Evolutionary conservation across 1,140 invertebrate genomes (phyloP), one percentile per base, ranked within the genome.

Genomic region (Drosophila rhopaloa): DNA sequence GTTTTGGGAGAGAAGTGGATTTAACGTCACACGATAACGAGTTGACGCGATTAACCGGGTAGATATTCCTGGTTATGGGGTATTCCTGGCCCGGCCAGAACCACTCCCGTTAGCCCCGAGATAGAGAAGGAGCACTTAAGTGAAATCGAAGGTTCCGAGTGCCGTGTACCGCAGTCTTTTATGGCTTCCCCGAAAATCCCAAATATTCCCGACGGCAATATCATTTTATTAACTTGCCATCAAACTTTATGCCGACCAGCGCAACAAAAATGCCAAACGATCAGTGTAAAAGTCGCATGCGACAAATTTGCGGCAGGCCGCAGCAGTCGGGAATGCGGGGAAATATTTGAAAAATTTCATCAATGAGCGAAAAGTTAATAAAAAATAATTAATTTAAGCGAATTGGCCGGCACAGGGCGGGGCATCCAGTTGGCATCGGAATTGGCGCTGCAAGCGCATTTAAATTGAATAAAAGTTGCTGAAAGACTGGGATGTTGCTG

Each of bases 341-440:
- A 84, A 66, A 40, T 54, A 88, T 88, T 83, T 88, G 83, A 88
- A 89, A 88, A 80, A 88, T 88, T 78, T 88, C 81, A 89, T 88
- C 84, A 88, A 89, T 88, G 85, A 78, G 76, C 76, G 80, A 88
- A 88, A 88, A 88, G 83, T 88, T 88, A 88, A 88, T 88, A 88
- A 88, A 88, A 88, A 89, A 88, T 89, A 88, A 88, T 88, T 88
- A 88, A 88, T 88, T 88, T 88, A 83, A 77, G 79, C 76, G 76
- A 63, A 75, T 70, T 73, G 51, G 29, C 38, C 40, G 19, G 27
- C 16, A 13, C 61, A 66, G 78, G 82, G 82, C 79, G 74, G 81
- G 78, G 79, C 62, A 41, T 62, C 4, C 14, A 51, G 48, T 51
- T 35, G 48, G 48, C 56, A 48, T 56, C 66, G 68, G 47, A 71